Base-by-base conservation (phyloP, 2,888 invertebrate genomes). In the Gymnosoma rotundatum region DNA sequence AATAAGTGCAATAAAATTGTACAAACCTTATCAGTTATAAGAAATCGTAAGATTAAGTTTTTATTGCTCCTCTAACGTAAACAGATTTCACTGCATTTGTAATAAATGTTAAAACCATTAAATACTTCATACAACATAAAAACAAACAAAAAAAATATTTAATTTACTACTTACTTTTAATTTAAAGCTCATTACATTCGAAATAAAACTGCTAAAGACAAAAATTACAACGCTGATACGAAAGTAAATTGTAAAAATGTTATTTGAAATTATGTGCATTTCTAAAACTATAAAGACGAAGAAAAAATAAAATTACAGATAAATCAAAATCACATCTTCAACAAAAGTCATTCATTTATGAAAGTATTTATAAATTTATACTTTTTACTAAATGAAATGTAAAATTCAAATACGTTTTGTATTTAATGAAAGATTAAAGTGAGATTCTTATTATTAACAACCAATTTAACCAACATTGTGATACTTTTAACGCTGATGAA, bases 1-100 rank as follows among this genome's bases (percentile, higher is more conserved):
- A 79, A 73, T 18, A 79, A 72, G 16, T 58, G 0, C 66, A 66
- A 52, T 52, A 42, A 66, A 78, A 52, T 70, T 58, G n/a, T 64
- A 82, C 75, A 84, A 85, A 87, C 83, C 86, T 87, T 87, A 87
- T 87, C 87, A 85, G 86, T 79, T 83, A 81, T 85, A 76, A 87
- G 87, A 87, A 87, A 87, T 87, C 87, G 85, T 78, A 60, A 32
- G 83, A 78, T 81, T 78, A 18, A 38, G 25, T 70, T 78, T 25
- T 84, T 84, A 78, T 73, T 60, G 38, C 60, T 38, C 61, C 52
- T 73, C 60, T 79, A 74, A 74, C 69, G 81, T 84, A 60, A 42
- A 75, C 78, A 74, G 81, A 78, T 78, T 81, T 78, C 60, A 58
- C 63, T 81, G 73, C 61, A 66, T 54, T 61, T n/a, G 18, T 67